phyloP scores from a whole-genome alignment of 2,113 vertebrate species.

The Platysteira castanea region DNA sequence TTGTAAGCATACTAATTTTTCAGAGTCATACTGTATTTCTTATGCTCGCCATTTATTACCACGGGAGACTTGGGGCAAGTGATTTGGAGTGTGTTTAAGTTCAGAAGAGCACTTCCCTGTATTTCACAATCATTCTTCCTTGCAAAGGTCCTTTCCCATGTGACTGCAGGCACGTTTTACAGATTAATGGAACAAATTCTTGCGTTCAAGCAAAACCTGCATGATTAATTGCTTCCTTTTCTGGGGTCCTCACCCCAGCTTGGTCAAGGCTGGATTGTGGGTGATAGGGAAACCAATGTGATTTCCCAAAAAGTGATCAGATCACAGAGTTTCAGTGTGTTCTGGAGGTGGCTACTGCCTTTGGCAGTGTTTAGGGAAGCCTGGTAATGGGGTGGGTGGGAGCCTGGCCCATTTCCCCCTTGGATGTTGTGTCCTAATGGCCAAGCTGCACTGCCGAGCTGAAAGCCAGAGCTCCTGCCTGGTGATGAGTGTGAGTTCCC shows the following conservation, averaged over 20 bases:
- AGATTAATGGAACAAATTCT: neutral
- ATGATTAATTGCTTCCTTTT: neutral
- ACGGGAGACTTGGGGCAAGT: neutral
- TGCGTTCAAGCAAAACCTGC: neutral
- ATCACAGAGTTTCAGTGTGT: neutral
- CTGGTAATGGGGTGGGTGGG: neutral
- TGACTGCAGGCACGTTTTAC: neutral
- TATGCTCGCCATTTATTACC: neutral
- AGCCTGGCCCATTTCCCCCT: neutral
- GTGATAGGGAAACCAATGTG: neutral
- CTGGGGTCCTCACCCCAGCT: neutral
- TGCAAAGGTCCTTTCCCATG: neutral
- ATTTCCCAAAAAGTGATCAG: neutral
- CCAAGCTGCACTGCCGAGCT: neutral
- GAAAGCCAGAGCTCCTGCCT: neutral
- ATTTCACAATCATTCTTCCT: neutral
- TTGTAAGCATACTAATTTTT: slow-evolving; percentile 51
- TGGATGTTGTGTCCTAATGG: neutral
- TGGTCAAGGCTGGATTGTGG: neutral
- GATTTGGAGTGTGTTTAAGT: slow-evolving; percentile 29
- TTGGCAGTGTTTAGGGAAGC: neutral
- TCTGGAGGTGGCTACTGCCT: neutral
- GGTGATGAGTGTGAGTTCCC: neutral
- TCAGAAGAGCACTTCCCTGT: neutral
- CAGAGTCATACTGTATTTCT: slow-evolving; percentile 8